Percentiles rank a stretch among this genome's conserved stretches.
phyloP scores from a whole-genome alignment of 2,888 invertebrate genomes.

The Cheilosia scutellata region DNA sequence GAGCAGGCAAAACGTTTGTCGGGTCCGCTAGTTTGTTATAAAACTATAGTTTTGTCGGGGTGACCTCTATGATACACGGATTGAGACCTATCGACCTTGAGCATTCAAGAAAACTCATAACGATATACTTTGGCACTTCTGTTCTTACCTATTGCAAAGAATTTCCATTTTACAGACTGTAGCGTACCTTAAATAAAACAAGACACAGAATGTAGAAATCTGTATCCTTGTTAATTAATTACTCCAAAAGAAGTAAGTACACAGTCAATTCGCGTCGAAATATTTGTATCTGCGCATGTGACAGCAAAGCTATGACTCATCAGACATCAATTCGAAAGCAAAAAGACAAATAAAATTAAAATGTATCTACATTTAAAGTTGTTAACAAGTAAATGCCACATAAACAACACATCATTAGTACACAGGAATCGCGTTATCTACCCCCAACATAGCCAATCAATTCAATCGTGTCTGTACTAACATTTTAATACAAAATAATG shows the following conservation, averaged over 20 bases:
- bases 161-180: no score
- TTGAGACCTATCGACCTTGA: no score
- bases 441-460: neutral
- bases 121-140: no score
- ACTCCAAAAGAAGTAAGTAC: neutral
- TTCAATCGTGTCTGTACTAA: conserved; percentile 47
- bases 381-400: conserved; percentile 25
- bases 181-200: no score
- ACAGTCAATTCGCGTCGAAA: neutral
- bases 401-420: conserved; percentile 34
- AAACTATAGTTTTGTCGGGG: no score
- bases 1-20: no score
- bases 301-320: conserved; percentile 44
- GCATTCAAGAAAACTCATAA: no score
- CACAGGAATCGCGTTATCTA: neutral
- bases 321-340: conserved; percentile 12
- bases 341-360: conserved; percentile 17
- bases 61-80: no score
- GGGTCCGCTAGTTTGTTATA: no score
- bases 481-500: conserved; percentile 53
- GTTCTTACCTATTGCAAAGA: no score
- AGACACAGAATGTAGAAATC: no score
- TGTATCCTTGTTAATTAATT: no score
- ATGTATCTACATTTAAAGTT: conserved; percentile 15
- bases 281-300: neutral